Base-by-base conservation (phyloP, 2,113 vertebrate species). In the Tyrannus savana region DNA sequence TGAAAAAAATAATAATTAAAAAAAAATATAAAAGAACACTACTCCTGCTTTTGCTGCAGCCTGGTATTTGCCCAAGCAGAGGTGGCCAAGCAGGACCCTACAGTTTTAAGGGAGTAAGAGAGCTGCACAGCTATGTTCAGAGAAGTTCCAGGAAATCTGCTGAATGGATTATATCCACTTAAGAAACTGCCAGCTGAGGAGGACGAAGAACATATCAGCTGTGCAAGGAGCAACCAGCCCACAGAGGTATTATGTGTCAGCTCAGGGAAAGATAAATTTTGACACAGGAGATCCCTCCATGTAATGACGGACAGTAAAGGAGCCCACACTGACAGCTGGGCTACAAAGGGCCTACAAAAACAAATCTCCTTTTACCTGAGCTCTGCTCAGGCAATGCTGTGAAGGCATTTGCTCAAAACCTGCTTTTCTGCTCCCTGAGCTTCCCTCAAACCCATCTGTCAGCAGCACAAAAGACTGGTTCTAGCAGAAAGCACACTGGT, bases 61-160 rank as follows among this genome's bases (percentile, higher is more conserved):
- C 31, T 73, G 21, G 27, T 42, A 27, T 42, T 46, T 71, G 37
- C 30, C 59, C 42, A 71, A 55, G 55, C 21, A 81, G 25, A 62
- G 14, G 31, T 74, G 35, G 12, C 16, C n/a, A 77, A 74, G 39
- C 17, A 80, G 35, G 37, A 90, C 14, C 16, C 31, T 23, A 23
- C 41, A 59, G 33, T 59, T 90, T 52, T 47, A 78, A 63, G 74
- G 59, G 37, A 69, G 46, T 47, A 74, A 76, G 52, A 64, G 46
- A 88, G 15, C 3, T 66, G 33, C 50, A 50, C 0, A 77, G 59
- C n/a, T 80, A 39, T 23, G 55, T 67, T 47, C 63, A 67, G 59
- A 50, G 83, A 81, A 84, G 80, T 95, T 93, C 93, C 86, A 95
- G 69, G 86, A 96, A 95, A 92, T 55, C 64, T 90, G 64, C 79